A percentile compares a stretch with the other conserved stretches of the same genome.
These are phyloP conservation scores for Andrena trimmerana DNA, from an alignment of 2,888 invertebrate genomes.

Conservation along the genomic window DNA sequence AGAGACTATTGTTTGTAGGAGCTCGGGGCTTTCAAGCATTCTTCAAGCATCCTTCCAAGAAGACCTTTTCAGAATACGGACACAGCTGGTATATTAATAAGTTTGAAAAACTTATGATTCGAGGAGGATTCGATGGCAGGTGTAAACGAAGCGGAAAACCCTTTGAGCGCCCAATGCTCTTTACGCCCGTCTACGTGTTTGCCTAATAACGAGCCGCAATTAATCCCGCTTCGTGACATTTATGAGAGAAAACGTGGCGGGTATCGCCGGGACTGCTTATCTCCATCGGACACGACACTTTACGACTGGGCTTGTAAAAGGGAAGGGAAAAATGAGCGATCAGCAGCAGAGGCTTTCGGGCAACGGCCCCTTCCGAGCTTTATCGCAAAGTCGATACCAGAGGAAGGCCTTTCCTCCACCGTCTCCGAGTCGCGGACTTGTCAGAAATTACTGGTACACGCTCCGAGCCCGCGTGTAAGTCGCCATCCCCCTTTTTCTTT, in stretches of 20 bases:
- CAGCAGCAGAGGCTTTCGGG: constrained; percentile 30
- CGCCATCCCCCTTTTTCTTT: not conserved
- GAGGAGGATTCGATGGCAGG: not conserved
- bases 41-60: no score
- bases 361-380: constrained; percentile 41
- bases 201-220: not conserved
- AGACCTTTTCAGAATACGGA: no score
- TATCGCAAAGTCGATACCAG: constrained; percentile 50
- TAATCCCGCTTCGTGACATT: constrained; percentile 41
- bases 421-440: constrained; percentile 13
- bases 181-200: not conserved
- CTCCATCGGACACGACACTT: constrained; percentile 21
- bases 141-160: not conserved
- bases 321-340: constrained; percentile 25
- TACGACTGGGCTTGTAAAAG: not conserved
- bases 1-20: no score
- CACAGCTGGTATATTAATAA: no score
- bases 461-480: not conserved
- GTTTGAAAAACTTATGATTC: no score
- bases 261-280: constrained; percentile 36
- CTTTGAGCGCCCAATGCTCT: not conserved
- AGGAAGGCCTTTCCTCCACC: not conserved
- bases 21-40: no score
- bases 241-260: constrained; percentile 1
- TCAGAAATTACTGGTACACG: constrained; percentile 20